These are phyloP conservation scores for Bombus huntii DNA, from an alignment of 1,140 invertebrate genomes.

Conservation along the genomic window DNA sequence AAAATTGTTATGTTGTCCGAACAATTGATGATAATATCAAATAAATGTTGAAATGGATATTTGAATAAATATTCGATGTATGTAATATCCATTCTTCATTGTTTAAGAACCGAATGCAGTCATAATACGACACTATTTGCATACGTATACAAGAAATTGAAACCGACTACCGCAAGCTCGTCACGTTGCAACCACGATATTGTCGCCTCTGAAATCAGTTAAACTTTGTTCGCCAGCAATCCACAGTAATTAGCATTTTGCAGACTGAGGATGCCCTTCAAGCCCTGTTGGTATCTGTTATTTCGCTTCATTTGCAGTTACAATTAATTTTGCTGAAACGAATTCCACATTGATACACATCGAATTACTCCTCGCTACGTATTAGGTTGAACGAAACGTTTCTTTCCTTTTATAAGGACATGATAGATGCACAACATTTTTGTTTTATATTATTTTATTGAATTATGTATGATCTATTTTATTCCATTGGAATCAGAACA, in stretches of 20 bases:
- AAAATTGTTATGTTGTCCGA: not conserved
- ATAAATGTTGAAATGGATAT: not conserved
- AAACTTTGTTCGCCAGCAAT: not conserved
- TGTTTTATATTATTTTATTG: too few relatives aligned
- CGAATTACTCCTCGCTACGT: not conserved
- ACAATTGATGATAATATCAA: not conserved
- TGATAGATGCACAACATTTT: too few relatives aligned
- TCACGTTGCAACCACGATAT: conserved; percentile 12
- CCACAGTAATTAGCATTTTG: not conserved
- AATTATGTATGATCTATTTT: too few relatives aligned
- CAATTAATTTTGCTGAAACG: not conserved
- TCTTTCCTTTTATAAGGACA: too few relatives aligned
- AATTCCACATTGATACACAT: not conserved
- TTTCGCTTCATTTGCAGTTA: not conserved
- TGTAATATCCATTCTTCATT: not conserved
- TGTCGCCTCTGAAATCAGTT: not conserved
- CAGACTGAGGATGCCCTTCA: not conserved
- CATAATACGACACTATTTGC: conserved; percentile 23
- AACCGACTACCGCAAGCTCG: conserved; percentile 6
- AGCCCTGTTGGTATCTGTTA: not conserved
- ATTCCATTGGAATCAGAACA: too few relatives aligned
- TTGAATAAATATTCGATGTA: not conserved
- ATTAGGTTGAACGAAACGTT: too few relatives aligned
- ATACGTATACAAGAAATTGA: not conserved
- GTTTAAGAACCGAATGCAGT: not conserved